A percentile compares a stretch with the other conserved stretches of the same genome.
phyloP scores from a whole-genome alignment of 2,113 vertebrate genomes.

The Ictidomys tridecemlineatus region DNA sequence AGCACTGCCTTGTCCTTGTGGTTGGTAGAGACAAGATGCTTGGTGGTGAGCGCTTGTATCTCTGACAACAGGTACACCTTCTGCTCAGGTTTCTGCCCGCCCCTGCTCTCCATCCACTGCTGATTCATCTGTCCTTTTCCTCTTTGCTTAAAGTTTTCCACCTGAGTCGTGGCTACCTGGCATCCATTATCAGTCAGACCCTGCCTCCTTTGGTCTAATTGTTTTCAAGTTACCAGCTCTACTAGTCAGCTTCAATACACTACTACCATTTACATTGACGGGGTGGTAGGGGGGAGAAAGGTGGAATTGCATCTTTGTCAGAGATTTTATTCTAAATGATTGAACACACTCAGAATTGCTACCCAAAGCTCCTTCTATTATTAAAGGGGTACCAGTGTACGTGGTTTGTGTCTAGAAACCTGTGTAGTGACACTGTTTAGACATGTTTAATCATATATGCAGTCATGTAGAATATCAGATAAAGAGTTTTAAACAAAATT shows the following conservation, averaged over 20 bases:
- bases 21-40: rapidly evolving
- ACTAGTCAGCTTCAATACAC: not conserved
- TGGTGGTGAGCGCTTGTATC: not conserved
- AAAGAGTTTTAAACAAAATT: not conserved
- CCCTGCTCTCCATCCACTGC: not conserved
- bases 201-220: not conserved
- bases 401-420: not conserved
- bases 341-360: not conserved
- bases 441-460: not conserved
- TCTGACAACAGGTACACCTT: too few relatives aligned
- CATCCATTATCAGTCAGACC: not conserved
- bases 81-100: not conserved
- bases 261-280: not conserved
- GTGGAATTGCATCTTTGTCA: not conserved
- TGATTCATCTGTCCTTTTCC: not conserved
- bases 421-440: not conserved
- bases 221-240: not conserved
- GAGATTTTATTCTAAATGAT: not conserved
- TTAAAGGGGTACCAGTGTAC: not conserved
- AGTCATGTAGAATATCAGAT: not conserved
- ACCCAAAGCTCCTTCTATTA: not conserved
- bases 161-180: not conserved
- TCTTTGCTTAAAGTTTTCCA: not conserved
- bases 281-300: too few relatives aligned
- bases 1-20: too few relatives aligned